phyloP scores from a whole-genome alignment of 1,140 invertebrate genomes.

The Phortica variegata region DNA sequence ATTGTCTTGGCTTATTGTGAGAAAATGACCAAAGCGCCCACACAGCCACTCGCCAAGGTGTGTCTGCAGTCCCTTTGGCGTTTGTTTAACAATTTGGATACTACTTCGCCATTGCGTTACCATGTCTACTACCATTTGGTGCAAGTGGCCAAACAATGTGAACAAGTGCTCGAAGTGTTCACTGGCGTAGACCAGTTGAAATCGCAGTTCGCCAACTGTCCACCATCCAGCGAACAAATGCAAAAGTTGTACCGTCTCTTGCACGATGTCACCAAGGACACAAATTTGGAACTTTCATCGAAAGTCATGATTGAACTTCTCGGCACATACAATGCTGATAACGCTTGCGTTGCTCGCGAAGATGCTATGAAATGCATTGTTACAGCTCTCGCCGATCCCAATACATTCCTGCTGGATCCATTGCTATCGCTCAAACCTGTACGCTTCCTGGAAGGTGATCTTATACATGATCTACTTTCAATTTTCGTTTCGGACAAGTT shows the following conservation, averaged over 20 bases:
- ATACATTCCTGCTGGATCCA: slow-evolving; percentile 92
- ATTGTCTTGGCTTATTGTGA: slow-evolving; percentile 90
- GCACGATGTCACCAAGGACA: slow-evolving; percentile 79
- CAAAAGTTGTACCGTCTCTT: slow-evolving; percentile 87
- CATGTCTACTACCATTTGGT: slow-evolving; percentile 90
- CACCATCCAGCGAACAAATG: slow-evolving; percentile 86
- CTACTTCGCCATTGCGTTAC: slow-evolving; percentile 80
- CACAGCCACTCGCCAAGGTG: slow-evolving; percentile 75
- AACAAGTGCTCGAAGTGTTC: slow-evolving; percentile 80
- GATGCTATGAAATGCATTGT: slow-evolving; percentile 96
- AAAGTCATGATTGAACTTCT: slow-evolving; percentile 96
- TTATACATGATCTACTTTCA: slow-evolving; percentile 92
- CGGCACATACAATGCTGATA: slow-evolving; percentile 94
- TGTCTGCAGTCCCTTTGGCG: slow-evolving; percentile 86
- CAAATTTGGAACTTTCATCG: slow-evolving; percentile 81
- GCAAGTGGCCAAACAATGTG: slow-evolving; percentile 82
- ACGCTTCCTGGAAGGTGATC: slow-evolving; percentile 90
- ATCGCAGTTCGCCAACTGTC: slow-evolving; percentile 78
- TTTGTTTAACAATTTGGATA: slow-evolving; percentile 87
- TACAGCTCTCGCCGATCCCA: slow-evolving; percentile 90
- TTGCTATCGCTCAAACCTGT: slow-evolving; percentile 91
- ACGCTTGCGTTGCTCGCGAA: slow-evolving; percentile 92
- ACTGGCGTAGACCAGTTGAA: slow-evolving; percentile 78
- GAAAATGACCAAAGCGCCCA: slow-evolving; percentile 88
- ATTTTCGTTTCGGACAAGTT: slow-evolving; percentile 96